Evolutionary conservation across 2,113 vertebrate species (phyloP).

Genomic region (Fregetta grallaria): DNA sequence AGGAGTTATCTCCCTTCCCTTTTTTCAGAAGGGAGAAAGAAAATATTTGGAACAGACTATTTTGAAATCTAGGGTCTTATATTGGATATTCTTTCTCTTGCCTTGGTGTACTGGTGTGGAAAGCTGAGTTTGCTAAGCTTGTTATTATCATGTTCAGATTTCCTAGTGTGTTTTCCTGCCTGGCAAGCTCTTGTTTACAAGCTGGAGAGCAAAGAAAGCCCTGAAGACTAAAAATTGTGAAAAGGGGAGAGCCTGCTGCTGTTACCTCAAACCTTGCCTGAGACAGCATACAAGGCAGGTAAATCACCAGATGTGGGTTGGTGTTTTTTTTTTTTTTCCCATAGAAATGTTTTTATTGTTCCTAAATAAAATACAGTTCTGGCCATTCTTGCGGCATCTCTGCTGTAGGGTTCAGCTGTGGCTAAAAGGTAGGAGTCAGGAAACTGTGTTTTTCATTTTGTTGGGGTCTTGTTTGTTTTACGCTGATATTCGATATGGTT

Average conservation of each 20-base stretch:
- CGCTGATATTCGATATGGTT: accelerated
- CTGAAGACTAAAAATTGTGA: neutral
- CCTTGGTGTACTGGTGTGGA: neutral
- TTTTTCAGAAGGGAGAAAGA: neutral
- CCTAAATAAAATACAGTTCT: neutral
- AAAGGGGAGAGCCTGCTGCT: neutral
- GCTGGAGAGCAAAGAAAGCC: neutral
- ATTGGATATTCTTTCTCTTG: neutral
- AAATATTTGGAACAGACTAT: neutral
- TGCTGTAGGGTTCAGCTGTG: accelerated
- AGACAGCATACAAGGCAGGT: neutral
- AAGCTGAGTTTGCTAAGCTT: neutral
- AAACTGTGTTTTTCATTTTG: neutral
- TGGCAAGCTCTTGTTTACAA: neutral
- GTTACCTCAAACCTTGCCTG: neutral
- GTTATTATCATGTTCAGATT: neutral
- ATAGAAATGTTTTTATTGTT: neutral
- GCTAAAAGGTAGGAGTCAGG: neutral
- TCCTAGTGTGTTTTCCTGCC: neutral
- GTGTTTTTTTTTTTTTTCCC: too few species aligned
- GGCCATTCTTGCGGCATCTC: neutral
- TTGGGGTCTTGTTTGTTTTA: neutral
- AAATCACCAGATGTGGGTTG: neutral
- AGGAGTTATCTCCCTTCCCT: neutral
- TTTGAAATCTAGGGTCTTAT: accelerated